phyloP scores from a whole-genome alignment of 1,140 invertebrate species.

The Leptinotarsa lineolata region DNA sequence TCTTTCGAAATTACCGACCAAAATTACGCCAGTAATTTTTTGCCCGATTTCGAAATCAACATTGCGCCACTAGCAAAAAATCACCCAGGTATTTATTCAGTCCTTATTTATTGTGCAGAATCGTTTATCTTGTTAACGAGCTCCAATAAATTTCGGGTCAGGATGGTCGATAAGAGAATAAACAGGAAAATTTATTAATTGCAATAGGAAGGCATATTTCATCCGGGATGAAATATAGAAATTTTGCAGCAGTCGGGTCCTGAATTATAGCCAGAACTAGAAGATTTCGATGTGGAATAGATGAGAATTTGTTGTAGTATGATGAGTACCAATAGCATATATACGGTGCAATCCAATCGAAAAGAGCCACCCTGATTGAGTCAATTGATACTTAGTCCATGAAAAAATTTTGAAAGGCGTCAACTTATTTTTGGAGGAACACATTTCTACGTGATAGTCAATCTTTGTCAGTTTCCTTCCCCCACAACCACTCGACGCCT shows the following conservation, averaged over 20 bases:
- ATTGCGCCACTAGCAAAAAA: not conserved
- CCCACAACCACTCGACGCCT: too few relatives aligned
- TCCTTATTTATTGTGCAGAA: not conserved
- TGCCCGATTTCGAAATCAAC: not conserved
- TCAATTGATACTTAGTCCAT: too few relatives aligned
- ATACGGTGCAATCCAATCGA: too few relatives aligned
- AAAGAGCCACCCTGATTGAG: too few relatives aligned
- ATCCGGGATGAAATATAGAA: conserved; percentile 8
- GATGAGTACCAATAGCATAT: not conserved
- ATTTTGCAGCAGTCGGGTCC: not conserved
- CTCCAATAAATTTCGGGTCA: conserved; percentile 12
- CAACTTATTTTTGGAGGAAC: too few relatives aligned
- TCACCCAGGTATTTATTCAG: not conserved
- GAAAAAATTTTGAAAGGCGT: too few relatives aligned
- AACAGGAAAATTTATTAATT: conserved; percentile 24
- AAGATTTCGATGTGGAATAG: not conserved
- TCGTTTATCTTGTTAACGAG: conserved; percentile 16
- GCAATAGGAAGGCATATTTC: conserved; percentile 11
- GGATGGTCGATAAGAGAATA: conserved; percentile 12
- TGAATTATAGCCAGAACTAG: not conserved
- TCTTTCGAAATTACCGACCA: too few relatives aligned
- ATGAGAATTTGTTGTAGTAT: not conserved
- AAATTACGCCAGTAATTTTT: too few relatives aligned
- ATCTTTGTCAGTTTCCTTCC: too few relatives aligned
- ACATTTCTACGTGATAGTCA: too few relatives aligned